These are phyloP conservation scores for Xiphophorus birchmanni DNA, from an alignment of 2,797 vertebrate species.

Conservation along the genomic window DNA sequence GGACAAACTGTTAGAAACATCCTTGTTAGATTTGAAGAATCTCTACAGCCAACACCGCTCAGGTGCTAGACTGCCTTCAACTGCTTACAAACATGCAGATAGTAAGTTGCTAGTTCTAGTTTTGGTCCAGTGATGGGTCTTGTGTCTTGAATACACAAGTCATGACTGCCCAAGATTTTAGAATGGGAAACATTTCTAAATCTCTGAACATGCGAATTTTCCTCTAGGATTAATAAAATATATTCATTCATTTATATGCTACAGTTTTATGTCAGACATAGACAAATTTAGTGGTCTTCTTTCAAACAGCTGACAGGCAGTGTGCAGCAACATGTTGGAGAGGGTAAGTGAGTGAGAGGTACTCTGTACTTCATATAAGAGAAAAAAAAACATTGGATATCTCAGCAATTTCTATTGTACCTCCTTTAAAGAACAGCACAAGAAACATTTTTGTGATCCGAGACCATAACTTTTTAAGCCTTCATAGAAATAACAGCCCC, in stretches of 20 bases:
- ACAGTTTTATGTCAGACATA: slow-evolving; percentile 9
- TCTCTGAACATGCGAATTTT: too few species aligned
- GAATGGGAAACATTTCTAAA: neutral
- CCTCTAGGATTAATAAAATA: too few species aligned
- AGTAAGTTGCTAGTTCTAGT: neutral
- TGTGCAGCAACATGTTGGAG: neutral
- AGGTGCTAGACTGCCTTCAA: neutral
- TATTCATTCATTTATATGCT: neutral
- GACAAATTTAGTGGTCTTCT: neutral
- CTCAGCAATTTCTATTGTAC: neutral
- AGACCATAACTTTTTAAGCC: neutral
- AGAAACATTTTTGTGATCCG: neutral
- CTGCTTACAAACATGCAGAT: neutral
- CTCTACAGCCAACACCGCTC: neutral
- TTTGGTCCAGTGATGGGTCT: neutral
- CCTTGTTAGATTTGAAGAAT: neutral
- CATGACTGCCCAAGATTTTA: neutral
- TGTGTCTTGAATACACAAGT: neutral
- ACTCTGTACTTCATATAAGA: neutral
- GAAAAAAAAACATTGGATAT: neutral
- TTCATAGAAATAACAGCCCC: neutral
- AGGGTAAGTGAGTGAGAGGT: neutral
- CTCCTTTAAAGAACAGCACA: neutral
- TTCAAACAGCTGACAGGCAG: neutral
- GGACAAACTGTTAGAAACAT: neutral